These are phyloP conservation scores for Leptopilina drosophilae DNA, from an alignment of 2,888 invertebrate species.

Conservation along the genomic window DNA sequence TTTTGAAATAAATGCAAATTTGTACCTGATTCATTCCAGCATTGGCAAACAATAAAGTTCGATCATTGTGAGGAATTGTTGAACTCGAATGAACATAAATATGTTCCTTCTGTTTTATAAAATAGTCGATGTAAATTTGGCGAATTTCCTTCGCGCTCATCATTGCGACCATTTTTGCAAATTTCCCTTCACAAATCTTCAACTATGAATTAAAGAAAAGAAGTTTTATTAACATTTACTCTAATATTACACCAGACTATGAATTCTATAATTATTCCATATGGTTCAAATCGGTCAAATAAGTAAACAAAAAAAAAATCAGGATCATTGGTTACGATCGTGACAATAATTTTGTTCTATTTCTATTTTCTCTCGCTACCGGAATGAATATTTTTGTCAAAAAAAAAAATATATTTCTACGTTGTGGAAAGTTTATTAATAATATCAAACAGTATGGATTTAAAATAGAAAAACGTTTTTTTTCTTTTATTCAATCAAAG, in stretches of 20 bases:
- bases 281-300: constrained; percentile 1
- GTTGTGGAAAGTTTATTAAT: too few relatives aligned
- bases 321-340: not conserved
- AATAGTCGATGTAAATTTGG: constrained; percentile 92
- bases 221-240: constrained; percentile 15
- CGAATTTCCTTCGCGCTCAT: constrained; percentile 89
- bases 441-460: too few relatives aligned
- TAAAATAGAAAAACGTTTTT: too few relatives aligned
- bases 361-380: too few relatives aligned
- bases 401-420: too few relatives aligned
- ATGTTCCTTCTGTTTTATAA: constrained; percentile 88
- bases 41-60: constrained; percentile 97
- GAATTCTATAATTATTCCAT: not conserved
- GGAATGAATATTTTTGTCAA: too few relatives aligned
- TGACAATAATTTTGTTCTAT: too few relatives aligned
- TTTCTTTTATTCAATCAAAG: too few relatives aligned
- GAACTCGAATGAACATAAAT: constrained; percentile 98
- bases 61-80: constrained; percentile 98
- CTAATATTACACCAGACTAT: not conserved
- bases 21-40: constrained; percentile 98
- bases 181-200: constrained; percentile 1
- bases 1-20: not conserved
- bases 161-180: constrained; percentile 78
- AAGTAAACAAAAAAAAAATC: not conserved
- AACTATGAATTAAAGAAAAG: constrained; percentile 52